Evolutionary conservation across 2,113 vertebrate species (phyloP).

Genomic region (Spheniscus mendiculus): DNA sequence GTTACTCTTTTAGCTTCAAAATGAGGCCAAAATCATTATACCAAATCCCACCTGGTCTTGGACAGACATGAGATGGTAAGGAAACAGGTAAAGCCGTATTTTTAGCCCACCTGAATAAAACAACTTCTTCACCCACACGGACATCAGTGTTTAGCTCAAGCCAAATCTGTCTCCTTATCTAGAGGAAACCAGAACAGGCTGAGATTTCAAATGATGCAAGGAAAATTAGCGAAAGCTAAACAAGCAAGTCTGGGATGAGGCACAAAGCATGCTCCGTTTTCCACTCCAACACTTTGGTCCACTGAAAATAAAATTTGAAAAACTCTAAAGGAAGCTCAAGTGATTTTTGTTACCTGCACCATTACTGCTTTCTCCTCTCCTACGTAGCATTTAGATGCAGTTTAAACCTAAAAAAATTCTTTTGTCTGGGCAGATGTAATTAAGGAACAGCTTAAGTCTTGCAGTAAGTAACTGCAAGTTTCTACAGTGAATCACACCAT

Average conservation of each 20-base stretch:
- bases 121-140: not conserved
- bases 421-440: not conserved
- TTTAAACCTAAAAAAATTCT: not conserved
- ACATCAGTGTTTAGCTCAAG: not conserved
- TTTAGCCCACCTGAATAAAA: conserved; percentile 1
- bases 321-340: not conserved
- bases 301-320: not conserved
- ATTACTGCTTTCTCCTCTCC: not conserved
- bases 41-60: not conserved
- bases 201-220: not conserved
- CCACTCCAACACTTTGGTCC: not conserved
- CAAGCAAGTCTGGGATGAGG: not conserved
- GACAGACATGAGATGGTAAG: not conserved
- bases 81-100: not conserved
- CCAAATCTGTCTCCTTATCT: not conserved
- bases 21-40: not conserved
- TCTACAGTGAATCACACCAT: not conserved
- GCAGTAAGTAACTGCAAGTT: conserved; percentile 2
- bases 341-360: not conserved
- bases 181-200: not conserved
- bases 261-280: not conserved
- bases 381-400: not conserved
- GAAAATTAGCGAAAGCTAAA: not conserved
- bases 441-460: not conserved
- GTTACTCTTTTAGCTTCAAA: not conserved